Conservation (phyloP, 2,797 vertebrate species). For the Taenioides sp. region DNA sequence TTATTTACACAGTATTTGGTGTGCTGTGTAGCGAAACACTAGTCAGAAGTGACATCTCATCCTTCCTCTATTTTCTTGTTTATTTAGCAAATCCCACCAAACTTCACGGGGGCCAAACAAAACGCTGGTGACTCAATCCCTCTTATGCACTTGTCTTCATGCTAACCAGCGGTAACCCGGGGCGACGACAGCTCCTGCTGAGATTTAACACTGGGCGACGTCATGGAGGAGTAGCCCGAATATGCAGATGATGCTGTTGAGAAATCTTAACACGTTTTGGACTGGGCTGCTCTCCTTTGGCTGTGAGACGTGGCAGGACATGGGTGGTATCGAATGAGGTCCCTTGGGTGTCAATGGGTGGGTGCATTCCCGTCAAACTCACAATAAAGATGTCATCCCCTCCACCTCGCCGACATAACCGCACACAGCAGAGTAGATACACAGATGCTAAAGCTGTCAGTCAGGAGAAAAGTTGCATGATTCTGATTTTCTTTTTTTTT, state of each 20-base stretch:
- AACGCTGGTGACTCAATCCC: slow-evolving; percentile 48
- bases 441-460: slow-evolving; percentile 15
- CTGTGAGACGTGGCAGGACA: slow-evolving; percentile 31
- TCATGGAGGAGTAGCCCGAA: slow-evolving; percentile 42
- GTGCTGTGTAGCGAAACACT: background rate
- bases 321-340: slow-evolving; percentile 38
- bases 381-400: slow-evolving; percentile 64
- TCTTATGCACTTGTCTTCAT: slow-evolving; percentile 38
- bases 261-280: slow-evolving; percentile 32
- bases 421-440: slow-evolving; percentile 14
- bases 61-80: slow-evolving; percentile 38
- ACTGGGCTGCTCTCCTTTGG: background rate
- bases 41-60: slow-evolving; percentile 19
- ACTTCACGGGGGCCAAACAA: slow-evolving; percentile 53
- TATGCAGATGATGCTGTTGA: slow-evolving; percentile 33
- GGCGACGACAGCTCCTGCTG: slow-evolving; percentile 60
- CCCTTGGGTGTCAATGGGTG: background rate
- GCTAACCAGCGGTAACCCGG: slow-evolving; percentile 4
- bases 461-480: slow-evolving; percentile 36
- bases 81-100: slow-evolving; percentile 44
- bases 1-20: background rate
- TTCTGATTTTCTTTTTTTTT: slow-evolving; percentile 15
- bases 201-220: slow-evolving; percentile 54
- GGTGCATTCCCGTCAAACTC: slow-evolving; percentile 27
- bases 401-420: slow-evolving; percentile 15